These are phyloP conservation scores for Sympetrum striolatum DNA, from an alignment of 2,888 invertebrate species.

Conservation along the genomic window DNA sequence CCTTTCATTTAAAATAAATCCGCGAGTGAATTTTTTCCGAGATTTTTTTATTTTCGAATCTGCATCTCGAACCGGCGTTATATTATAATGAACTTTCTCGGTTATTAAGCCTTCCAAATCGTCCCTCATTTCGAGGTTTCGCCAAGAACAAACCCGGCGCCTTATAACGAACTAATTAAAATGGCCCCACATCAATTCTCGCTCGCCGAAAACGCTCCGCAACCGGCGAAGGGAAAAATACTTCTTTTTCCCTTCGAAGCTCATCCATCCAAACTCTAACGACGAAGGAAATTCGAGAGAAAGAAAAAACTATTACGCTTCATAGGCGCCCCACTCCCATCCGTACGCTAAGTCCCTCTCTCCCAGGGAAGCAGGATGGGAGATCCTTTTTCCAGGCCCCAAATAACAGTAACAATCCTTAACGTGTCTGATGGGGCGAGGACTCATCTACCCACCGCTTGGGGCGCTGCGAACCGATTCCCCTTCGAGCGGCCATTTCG, in stretches of 20 bases:
- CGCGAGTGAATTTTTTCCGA: no score
- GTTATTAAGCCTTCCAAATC: background rate
- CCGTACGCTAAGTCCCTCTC: background rate
- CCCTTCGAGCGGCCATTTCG: background rate
- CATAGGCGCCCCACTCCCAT: background rate
- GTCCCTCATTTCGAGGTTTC: background rate
- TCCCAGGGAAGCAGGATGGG: background rate
- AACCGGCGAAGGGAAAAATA: background rate
- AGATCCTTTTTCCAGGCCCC: background rate
- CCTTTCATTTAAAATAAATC: no score
- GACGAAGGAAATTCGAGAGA: background rate
- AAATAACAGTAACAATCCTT: constrained; percentile 22
- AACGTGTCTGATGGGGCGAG: constrained; percentile 15
- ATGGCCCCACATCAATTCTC: background rate
- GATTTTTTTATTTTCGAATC: background rate
- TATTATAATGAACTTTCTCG: background rate
- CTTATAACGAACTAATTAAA: constrained; percentile 14
- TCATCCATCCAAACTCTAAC: constrained; percentile 8
- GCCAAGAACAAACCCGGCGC: background rate
- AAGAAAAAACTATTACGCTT: background rate
- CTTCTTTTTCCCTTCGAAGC: background rate
- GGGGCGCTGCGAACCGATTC: constrained; percentile 9
- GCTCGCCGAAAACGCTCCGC: background rate
- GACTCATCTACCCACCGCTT: constrained; percentile 4
- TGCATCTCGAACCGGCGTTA: background rate